phyloP scores from a whole-genome alignment of 2,888 invertebrate species.

The Polyommatus icarus region DNA sequence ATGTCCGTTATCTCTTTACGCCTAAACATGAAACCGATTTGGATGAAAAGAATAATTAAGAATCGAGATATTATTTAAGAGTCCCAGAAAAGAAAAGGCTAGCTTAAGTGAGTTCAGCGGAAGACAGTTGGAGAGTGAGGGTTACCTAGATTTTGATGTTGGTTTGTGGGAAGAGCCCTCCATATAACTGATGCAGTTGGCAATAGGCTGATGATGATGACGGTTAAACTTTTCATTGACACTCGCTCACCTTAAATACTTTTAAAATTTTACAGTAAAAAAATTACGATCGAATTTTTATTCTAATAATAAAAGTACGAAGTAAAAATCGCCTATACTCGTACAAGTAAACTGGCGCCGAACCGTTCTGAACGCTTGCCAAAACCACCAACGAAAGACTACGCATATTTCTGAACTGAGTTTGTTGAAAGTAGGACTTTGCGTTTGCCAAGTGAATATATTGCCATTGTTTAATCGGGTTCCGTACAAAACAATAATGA shows the following conservation, averaged over 20 bases:
- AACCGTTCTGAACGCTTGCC: constrained; percentile 49
- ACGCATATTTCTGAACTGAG: constrained; percentile 40
- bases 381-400: constrained; percentile 42
- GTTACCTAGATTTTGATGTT: no score
- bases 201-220: neutral
- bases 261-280: neutral
- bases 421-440: constrained; percentile 35
- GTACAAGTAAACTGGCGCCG: constrained; percentile 41
- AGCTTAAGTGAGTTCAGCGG: no score
- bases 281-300: neutral
- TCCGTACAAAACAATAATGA: neutral
- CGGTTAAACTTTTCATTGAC: neutral
- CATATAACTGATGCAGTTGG: no score
- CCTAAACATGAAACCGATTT: no score
- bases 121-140: no score
- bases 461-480: constrained; percentile 36
- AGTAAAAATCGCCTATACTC: constrained; percentile 25
- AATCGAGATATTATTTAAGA: no score
- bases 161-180: no score
- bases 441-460: constrained; percentile 35
- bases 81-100: no score
- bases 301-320: neutral
- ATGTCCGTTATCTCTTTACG: no score
- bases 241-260: neutral
- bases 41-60: no score